Evolutionary conservation across 2,797 vertebrate species (phyloP).

Genomic region (Pangasius mekongensis): DNA sequence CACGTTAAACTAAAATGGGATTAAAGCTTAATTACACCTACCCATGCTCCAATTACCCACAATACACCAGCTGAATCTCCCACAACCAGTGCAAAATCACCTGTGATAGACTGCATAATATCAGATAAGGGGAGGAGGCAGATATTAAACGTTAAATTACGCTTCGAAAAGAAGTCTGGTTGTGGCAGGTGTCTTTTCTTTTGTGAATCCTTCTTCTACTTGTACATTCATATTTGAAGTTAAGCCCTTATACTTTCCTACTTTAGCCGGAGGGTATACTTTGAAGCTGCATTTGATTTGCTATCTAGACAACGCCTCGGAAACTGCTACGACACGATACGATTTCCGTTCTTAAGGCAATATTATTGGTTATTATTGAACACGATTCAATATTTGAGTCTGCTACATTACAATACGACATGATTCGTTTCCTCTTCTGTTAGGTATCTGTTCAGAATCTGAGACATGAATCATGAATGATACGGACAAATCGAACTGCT

Average conservation of each 20-base stretch:
- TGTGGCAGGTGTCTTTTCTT: background rate
- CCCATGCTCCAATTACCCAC: constrained; percentile 45
- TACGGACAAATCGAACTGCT: too few species aligned
- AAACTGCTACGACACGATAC: background rate
- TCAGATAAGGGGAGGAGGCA: background rate
- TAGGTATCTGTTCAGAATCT: background rate
- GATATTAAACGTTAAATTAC: background rate
- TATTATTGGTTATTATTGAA: too few species aligned
- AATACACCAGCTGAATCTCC: constrained; percentile 1
- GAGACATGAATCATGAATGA: too few species aligned
- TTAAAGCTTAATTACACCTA: constrained; percentile 49
- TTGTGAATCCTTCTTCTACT: background rate
- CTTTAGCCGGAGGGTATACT: background rate
- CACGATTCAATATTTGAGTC: background rate
- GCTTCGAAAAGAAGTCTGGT: background rate
- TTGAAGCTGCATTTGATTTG: background rate
- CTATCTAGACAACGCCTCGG: background rate
- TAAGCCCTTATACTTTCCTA: too few species aligned
- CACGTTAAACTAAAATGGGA: constrained; percentile 41
- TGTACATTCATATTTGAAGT: background rate
- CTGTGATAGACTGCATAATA: background rate
- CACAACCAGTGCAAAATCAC: background rate
- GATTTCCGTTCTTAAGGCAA: background rate
- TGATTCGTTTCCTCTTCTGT: background rate
- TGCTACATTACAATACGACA: background rate